A percentile compares a stretch with the other conserved stretches of the same genome.
These are phyloP conservation scores for Chanos chanos DNA, from an alignment of 2,797 vertebrate species.

Conservation along the genomic window DNA sequence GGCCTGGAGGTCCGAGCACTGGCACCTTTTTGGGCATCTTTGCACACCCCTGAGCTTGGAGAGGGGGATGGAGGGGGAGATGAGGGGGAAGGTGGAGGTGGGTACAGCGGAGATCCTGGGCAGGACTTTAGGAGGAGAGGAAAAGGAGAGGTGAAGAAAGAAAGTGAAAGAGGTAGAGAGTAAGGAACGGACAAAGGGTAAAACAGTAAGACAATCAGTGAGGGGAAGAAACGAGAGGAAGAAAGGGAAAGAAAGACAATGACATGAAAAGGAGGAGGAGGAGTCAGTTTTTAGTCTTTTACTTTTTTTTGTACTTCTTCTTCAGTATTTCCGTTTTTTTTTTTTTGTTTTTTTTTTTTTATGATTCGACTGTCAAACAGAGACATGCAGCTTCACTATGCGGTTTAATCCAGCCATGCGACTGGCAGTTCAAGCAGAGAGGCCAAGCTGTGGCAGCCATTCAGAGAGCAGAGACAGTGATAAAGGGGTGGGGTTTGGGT, in stretches of 20 bases:
- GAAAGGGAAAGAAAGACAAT: slow-evolving; percentile 68
- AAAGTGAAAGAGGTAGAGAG: slow-evolving; percentile 52
- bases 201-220: slow-evolving; percentile 19
- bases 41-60: slow-evolving; percentile 71
- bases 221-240: slow-evolving; percentile 60
- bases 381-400: slow-evolving; percentile 49
- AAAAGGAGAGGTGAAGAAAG: slow-evolving; percentile 53
- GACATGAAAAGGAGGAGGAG: slow-evolving; percentile 30
- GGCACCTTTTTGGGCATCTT: slow-evolving; percentile 53
- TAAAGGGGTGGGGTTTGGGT: background rate
- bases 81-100: slow-evolving; percentile 26
- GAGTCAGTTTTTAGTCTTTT: slow-evolving; percentile 39
- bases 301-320: slow-evolving; percentile 22
- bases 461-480: slow-evolving; percentile 44
- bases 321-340: slow-evolving; percentile 17
- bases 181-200: slow-evolving; percentile 75
- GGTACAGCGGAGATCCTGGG: slow-evolving; percentile 48
- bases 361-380: slow-evolving; percentile 19
- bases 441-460: slow-evolving; percentile 51
- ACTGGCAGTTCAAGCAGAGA: slow-evolving; percentile 45
- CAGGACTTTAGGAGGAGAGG: slow-evolving; percentile 68
- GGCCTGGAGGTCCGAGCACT: slow-evolving; percentile 15
- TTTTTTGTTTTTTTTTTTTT: slow-evolving; percentile 15
- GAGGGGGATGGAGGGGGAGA: slow-evolving; percentile 58
- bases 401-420: slow-evolving; percentile 48